Base-by-base conservation (phyloP, 2,888 invertebrate genomes). In the Mechanitis mazaeus region DNA sequence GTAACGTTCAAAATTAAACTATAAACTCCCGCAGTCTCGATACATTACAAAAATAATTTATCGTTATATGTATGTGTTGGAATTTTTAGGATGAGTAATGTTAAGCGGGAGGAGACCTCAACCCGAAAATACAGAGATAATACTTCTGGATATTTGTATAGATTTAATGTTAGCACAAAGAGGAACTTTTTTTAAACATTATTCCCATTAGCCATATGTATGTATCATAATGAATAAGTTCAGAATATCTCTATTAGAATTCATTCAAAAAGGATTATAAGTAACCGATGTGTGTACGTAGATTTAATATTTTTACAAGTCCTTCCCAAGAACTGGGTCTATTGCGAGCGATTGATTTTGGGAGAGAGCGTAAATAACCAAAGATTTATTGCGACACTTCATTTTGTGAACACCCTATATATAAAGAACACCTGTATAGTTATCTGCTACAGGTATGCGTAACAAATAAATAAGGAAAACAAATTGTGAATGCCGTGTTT, bases 1-100 rank as follows among this genome's bases (percentile, higher is more conserved):
- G 77, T 82, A 82, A 81, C 80, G 77, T 73, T 71, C 75, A 76
- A 79, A 80, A 81, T 82, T 79, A 78, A 77, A 80, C 75, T 73
- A 73, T 79, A 76, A 76, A 69, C 70, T 70, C 67, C 68, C 68
- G 67, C 69, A 64, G 54, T 67, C 66, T 58, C 64, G 65, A 68
- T 66, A 71, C 72, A 69, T 71, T 69, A 69, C 68, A 70, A 63
- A 69, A 72, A 72, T 73, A 74, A 75, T 74, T 75, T 74, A 73
- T 72, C 68, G 71, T 72, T 69, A 74, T 70, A 71, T 70, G 65
- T 68, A 64, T 63, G 59, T 63, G 65, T 56, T 60, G 61, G 65
- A 67, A 65, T 68, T 70, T 71, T 70, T 68, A 70, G 64, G 68
- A 67, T 58, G 59, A 61, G 64, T 31, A 50, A 64, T 65, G 67